Base-by-base conservation (phyloP, 2,113 vertebrate species). In the Cebidichthys violaceus region DNA sequence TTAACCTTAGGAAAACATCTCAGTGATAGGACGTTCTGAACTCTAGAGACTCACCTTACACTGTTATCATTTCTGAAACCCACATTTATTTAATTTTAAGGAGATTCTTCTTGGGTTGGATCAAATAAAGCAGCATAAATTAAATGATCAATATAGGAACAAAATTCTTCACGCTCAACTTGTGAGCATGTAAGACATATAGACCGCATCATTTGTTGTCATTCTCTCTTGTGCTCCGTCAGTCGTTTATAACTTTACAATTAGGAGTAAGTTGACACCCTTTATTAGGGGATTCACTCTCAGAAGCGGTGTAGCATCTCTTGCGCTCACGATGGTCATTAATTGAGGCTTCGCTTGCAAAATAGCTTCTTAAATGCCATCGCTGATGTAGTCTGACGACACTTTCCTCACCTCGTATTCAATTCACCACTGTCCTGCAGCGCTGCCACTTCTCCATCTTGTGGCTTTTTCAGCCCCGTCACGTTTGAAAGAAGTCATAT, bases 341-440 rank as follows among this genome's bases (percentile, higher is more conserved):
- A 67, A 80, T 80, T 74, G 74, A 72, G 24, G 24, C 82, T 67
- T 66, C 24, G n/a, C 2, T 50, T 6, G 20, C 9, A 20, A 72
- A 70, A n/a, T 47, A 24, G 24, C 29, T 47, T 50, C 66, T 55
- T 59, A 17, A 33, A 80, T 57, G 62, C 39, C 62, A 13, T 31
- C 52, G 24, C 31, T 37, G 62, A 64, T 37, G n/a, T 10, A 15
- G 15, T 31, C 68, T 43, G 65, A 78, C 69, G 47, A 54, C 72
- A 14, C 65, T n/a, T 55, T 35, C 18, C 41, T 7, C 29, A 22
- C 39, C 13, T 76, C 62, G 4, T 52, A 47, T 43, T 66, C 14
- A 11, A 3, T 61, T 65, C 55, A 9, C 10, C 9, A 17, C n/a
- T 22, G 61, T 13, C n/a, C 57, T 64, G 22, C 7, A 5, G 29